phyloP scores from a whole-genome alignment of 2,888 invertebrate genomes.

The Sthenelais limicola region DNA sequence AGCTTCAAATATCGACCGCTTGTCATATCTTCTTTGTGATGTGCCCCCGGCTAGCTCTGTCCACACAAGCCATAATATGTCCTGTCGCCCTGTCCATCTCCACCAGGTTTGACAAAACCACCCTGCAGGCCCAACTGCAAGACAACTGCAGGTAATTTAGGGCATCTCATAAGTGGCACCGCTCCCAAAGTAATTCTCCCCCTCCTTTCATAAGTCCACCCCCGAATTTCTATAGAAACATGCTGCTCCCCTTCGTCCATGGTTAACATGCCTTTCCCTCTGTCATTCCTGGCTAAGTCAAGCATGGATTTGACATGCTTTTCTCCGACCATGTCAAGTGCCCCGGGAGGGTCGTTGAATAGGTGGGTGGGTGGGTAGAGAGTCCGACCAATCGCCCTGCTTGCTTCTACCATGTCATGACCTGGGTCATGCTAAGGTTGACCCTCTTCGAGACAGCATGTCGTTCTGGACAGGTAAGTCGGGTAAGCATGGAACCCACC shows the following conservation, averaged over 20 bases:
- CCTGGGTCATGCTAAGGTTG: not conserved
- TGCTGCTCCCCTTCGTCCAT: no score
- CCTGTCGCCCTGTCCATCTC: conserved; percentile 25
- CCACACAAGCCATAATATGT: conserved; percentile 29
- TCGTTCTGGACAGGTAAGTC: conserved; percentile 25
- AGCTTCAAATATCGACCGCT: conserved; percentile 31
- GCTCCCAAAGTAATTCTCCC: not conserved
- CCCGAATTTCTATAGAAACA: no score
- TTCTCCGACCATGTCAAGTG: conserved; percentile 33
- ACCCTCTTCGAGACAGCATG: conserved; percentile 27
- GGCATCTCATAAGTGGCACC: not conserved
- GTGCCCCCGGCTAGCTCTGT: conserved; percentile 3
- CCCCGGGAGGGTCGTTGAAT: conserved; percentile 15
- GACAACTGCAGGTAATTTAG: not conserved
- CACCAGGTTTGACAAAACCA: not conserved
- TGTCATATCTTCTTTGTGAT: conserved; percentile 33
- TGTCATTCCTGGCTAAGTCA: conserved; percentile 30
- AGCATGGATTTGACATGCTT: conserved; percentile 38
- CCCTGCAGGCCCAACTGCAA: not conserved
- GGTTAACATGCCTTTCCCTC: no score
- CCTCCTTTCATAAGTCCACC: not conserved
- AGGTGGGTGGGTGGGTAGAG: not conserved
- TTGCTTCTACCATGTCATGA: conserved; percentile 23
- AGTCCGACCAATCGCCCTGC: not conserved
- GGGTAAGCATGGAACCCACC: conserved; percentile 26